A percentile compares a stretch with the other conserved stretches of the same genome.
phyloP scores from a whole-genome alignment of 2,888 invertebrate species.

The Cotesia congregata region DNA sequence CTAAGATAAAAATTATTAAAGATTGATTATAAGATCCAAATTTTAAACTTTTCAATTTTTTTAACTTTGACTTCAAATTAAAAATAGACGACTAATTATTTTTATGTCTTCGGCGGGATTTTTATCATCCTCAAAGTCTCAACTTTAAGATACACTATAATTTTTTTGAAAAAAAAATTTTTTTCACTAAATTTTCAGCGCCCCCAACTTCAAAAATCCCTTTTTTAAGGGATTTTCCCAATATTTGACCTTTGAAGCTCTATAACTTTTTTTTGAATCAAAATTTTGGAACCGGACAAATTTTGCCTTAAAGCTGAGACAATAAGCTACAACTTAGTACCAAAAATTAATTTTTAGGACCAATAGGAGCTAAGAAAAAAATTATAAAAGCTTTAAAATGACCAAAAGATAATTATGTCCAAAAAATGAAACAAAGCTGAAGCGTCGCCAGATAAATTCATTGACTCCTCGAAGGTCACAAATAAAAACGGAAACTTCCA shows the following conservation, averaged over 20 bases:
- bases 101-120: too few relatives aligned
- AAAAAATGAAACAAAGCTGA: background rate
- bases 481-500: conserved; percentile 48
- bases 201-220: too few relatives aligned
- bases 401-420: background rate
- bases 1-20: background rate
- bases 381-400: background rate
- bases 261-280: too few relatives aligned
- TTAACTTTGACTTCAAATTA: background rate
- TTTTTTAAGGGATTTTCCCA: too few relatives aligned
- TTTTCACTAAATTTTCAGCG: too few relatives aligned
- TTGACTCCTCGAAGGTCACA: conserved; percentile 44
- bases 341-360: too few relatives aligned
- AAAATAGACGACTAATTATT: too few relatives aligned
- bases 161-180: too few relatives aligned
- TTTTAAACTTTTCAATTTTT: too few relatives aligned
- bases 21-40: background rate
- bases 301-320: background rate
- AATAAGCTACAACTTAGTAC: background rate
- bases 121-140: too few relatives aligned
- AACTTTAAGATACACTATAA: too few relatives aligned
- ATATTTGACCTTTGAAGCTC: too few relatives aligned
- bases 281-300: background rate
- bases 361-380: background rate
- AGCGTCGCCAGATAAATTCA: conserved; percentile 28